A percentile compares a stretch with the other conserved stretches of the same genome.
phyloP scores from a whole-genome alignment of 2,888 invertebrate genomes.

The Tuberolachnus salignus region DNA sequence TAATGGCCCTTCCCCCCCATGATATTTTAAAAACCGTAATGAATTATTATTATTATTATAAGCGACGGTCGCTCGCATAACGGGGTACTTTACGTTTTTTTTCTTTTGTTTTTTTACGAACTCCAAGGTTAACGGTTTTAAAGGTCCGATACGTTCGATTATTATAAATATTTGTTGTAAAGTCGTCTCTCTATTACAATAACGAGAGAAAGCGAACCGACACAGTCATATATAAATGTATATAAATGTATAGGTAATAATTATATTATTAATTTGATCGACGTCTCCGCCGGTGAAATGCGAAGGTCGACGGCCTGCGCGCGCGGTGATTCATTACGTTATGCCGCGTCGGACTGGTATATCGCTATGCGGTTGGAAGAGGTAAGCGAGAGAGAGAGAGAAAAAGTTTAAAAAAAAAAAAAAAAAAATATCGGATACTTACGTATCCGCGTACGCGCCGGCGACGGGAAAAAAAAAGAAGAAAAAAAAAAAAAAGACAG shows the following conservation, averaged over 20 bases:
- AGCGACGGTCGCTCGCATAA: too few relatives aligned
- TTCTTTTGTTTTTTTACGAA: slow-evolving; percentile 5
- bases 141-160: background rate
- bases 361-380: background rate
- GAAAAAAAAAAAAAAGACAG: too few relatives aligned
- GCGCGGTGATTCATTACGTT: slow-evolving; percentile 17
- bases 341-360: background rate
- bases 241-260: background rate
- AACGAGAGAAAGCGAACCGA: background rate
- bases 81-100: too few relatives aligned
- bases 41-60: too few relatives aligned
- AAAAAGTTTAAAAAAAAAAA: background rate
- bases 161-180: slow-evolving; percentile 10
- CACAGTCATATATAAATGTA: background rate
- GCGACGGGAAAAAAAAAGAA: too few relatives aligned
- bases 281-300: slow-evolving; percentile 23
- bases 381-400: too few relatives aligned
- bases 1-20: too few relatives aligned
- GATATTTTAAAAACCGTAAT: too few relatives aligned
- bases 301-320: slow-evolving; percentile 40
- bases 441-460: background rate
- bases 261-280: slow-evolving; percentile 40
- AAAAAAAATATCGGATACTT: background rate
- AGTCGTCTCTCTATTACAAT: too few relatives aligned
- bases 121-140: background rate